Evolutionary conservation across 2,888 invertebrate genomes (phyloP).

Genomic region (Syrista parreyssii): DNA sequence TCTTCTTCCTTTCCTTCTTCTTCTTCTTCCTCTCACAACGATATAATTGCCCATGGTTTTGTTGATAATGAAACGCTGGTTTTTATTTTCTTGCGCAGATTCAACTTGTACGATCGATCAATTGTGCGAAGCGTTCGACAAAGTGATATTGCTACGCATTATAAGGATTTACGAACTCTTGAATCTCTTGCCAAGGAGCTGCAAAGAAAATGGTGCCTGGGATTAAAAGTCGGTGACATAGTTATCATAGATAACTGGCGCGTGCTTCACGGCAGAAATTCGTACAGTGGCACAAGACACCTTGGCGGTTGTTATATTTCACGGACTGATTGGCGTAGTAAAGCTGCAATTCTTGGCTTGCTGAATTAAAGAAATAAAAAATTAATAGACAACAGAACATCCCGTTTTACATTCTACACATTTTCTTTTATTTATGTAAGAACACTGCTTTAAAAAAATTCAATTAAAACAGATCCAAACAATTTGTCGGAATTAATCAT

Average conservation of each 20-base stretch:
- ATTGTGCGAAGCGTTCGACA: slow-evolving; percentile 70
- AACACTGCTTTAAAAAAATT: too few relatives aligned
- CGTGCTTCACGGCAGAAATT: slow-evolving; percentile 78
- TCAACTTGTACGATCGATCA: slow-evolving; percentile 81
- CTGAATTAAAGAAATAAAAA: background rate
- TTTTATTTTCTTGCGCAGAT: slow-evolving; percentile 64
- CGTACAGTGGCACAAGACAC: slow-evolving; percentile 75
- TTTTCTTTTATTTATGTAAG: too few relatives aligned
- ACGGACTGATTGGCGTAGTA: slow-evolving; percentile 76
- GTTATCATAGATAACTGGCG: slow-evolving; percentile 84
- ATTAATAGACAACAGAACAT: too few relatives aligned
- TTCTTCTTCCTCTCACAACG: too few relatives aligned
- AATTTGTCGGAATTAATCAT: too few relatives aligned
- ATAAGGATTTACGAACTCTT: slow-evolving; percentile 71
- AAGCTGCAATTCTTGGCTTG: slow-evolving; percentile 62
- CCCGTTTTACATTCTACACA: too few relatives aligned
- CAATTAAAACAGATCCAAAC: too few relatives aligned
- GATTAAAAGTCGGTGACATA: slow-evolving; percentile 76
- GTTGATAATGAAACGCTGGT: too few relatives aligned
- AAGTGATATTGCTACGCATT: slow-evolving; percentile 71
- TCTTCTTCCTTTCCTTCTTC: too few relatives aligned
- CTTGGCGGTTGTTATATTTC: slow-evolving; percentile 80
- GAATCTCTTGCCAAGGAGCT: slow-evolving; percentile 69
- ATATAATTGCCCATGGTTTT: too few relatives aligned
- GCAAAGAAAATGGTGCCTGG: slow-evolving; percentile 71